phyloP scores from a whole-genome alignment of 2,797 vertebrate species.

The Balearica regulorum region DNA sequence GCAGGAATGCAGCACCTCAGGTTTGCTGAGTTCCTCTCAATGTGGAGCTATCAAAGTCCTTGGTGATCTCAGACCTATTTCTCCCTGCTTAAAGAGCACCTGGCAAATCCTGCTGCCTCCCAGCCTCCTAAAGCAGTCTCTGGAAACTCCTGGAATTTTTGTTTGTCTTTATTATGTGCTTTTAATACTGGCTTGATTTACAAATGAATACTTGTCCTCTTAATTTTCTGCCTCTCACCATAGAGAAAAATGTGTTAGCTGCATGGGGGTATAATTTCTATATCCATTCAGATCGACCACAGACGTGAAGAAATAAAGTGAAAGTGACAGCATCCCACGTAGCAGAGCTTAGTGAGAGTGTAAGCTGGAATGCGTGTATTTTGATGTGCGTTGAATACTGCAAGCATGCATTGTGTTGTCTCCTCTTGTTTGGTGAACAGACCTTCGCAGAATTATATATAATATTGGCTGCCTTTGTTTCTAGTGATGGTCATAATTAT shows the following conservation, averaged over 20 bases:
- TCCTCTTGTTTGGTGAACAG: neutral
- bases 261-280: neutral
- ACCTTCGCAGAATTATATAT: neutral
- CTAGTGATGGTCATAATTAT: neutral
- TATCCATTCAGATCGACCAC: neutral
- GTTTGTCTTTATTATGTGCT: neutral
- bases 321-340: neutral
- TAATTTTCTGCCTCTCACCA: neutral
- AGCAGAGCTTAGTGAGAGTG: neutral
- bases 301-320: neutral
- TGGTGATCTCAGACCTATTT: neutral
- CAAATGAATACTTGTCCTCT: neutral
- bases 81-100: neutral
- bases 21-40: neutral
- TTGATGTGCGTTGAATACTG: neutral
- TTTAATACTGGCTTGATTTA: neutral
- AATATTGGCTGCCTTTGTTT: neutral
- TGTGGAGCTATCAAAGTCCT: neutral
- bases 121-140: neutral
- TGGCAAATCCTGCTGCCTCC: neutral
- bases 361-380: neutral
- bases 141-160: neutral
- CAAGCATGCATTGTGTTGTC: neutral
- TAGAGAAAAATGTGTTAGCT: neutral
- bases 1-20: constrained; percentile 28